Evolutionary conservation across 2,113 vertebrate genomes (phyloP).

Genomic region (Variabilichromis moorii): DNA sequence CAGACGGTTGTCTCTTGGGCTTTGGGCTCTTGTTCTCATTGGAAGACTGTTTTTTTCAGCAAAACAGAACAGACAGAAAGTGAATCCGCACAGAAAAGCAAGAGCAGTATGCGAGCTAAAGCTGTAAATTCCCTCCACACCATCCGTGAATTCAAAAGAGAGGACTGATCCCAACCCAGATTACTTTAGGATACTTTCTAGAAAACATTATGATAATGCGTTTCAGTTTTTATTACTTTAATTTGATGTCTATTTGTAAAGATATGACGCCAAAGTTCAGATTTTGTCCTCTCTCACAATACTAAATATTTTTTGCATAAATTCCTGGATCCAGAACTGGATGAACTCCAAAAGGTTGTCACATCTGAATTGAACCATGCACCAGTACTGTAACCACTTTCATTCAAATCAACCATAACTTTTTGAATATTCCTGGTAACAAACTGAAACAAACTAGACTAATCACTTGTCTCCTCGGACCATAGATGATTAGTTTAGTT

Average conservation of each 20-base stretch:
- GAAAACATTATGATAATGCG: background rate
- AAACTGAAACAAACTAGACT: background rate
- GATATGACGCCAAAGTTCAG: rapidly evolving
- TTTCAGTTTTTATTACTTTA: background rate
- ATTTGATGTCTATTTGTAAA: rapidly evolving
- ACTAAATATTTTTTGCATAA: background rate
- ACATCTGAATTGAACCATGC: background rate
- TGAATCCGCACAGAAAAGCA: background rate
- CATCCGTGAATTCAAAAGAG: background rate
- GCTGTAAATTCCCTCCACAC: background rate
- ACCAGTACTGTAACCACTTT: background rate
- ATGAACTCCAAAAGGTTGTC: background rate
- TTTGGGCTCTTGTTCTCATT: background rate
- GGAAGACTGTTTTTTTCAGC: background rate
- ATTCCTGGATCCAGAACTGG: background rate
- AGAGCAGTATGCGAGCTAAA: rapidly evolving
- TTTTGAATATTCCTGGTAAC: background rate
- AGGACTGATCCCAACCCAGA: background rate
- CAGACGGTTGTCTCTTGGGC: background rate
- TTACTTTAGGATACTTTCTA: background rate
- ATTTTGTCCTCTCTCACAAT: background rate
- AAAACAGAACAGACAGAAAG: background rate
- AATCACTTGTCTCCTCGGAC: rapidly evolving
- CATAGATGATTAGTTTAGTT: background rate
- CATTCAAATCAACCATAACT: background rate